Evolutionary conservation across 1,140 invertebrate species (phyloP), one percentile per base, ranked within the genome.

Genomic region (Mesaphorura yosii): DNA sequence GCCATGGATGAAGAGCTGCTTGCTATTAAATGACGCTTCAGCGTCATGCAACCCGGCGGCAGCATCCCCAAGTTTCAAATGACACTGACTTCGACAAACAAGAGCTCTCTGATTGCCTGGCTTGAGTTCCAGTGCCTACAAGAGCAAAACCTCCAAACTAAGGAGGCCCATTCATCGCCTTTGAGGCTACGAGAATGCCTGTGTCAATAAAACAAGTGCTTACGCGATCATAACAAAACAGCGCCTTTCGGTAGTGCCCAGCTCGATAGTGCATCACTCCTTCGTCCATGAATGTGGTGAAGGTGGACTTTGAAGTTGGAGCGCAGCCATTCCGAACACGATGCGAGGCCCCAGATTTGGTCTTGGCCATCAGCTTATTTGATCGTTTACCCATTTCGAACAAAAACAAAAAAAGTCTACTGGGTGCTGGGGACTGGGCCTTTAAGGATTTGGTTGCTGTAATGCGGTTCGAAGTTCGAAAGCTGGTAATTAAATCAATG

Each of bases 281-380:
- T 44, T 63, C 60, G 26, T 63, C 60, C 60, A 63, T 59, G 41
- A 29, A 63, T 4, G 54, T 63, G 2, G 60, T 63, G 23, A 63
- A 63, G 2, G 54, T 63, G 4, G 48, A 45, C 37, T 55, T 49
- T 1, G 60, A 57, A 14, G 54, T 25, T 5, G 58, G 58, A 34
- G n/a, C n/a, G n/a, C n/a, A n/a, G n/a, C n/a, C n/a, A n/a, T n/a
- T n/a, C n/a, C n/a, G n/a, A n/a, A n/a, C n/a, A n/a, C n/a, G n/a
- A n/a, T n/a, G n/a, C n/a, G n/a, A n/a, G n/a, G n/a, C n/a, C n/a
- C n/a, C n/a, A n/a, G n/a, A n/a, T n/a, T n/a, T n/a, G n/a, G n/a
- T n/a, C n/a, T n/a, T n/a, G n/a, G n/a, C n/a, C n/a, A n/a, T n/a
- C n/a, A n/a, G n/a, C n/a, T n/a, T n/a, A n/a, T n/a, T n/a, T n/a